Conservation (phyloP, 2,888 invertebrate species). For the Xylota segnis region DNA sequence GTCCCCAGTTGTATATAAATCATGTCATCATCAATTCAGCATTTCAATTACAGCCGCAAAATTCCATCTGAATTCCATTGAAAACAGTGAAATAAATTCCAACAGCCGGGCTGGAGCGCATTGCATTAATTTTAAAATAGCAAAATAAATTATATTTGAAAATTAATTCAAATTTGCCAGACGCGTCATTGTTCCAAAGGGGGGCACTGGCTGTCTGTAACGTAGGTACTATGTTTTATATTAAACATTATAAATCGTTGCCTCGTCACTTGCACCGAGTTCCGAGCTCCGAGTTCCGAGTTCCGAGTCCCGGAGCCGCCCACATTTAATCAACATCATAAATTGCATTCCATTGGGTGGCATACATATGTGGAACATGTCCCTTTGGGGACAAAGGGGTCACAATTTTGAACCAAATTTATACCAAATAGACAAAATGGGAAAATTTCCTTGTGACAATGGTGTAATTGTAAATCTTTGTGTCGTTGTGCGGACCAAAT, state of each 20-base stretch:
- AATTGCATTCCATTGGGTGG: conserved; percentile 52
- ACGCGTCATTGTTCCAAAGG: neutral
- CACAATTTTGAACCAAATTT: conserved; percentile 42
- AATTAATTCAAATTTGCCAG: conserved; percentile 66
- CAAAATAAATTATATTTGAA: conserved; percentile 51
- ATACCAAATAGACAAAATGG: conserved; percentile 46
- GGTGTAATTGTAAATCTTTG: conserved; percentile 55
- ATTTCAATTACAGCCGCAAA: conserved; percentile 70
- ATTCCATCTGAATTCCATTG: conserved; percentile 61
- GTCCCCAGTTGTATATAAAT: conserved; percentile 49
- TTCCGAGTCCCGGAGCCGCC: neutral
- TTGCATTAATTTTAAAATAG: conserved; percentile 64
- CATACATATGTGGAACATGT: neutral
- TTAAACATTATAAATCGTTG: conserved; percentile 68
- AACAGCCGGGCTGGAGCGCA: conserved; percentile 22
- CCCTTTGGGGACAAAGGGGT: neutral
- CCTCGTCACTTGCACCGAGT: conserved; percentile 28
- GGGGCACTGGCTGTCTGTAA: neutral
- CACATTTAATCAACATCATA: conserved; percentile 72
- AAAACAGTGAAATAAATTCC: conserved; percentile 54
- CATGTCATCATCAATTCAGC: conserved; percentile 71
- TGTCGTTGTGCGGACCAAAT: conserved; percentile 42
- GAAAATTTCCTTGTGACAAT: conserved; percentile 40
- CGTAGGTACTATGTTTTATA: conserved; percentile 31
- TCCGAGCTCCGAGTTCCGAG: neutral